These are phyloP conservation scores for Himalopsyche kuldschensis DNA, from an alignment of 2,888 invertebrate genomes.

Conservation along the genomic window DNA sequence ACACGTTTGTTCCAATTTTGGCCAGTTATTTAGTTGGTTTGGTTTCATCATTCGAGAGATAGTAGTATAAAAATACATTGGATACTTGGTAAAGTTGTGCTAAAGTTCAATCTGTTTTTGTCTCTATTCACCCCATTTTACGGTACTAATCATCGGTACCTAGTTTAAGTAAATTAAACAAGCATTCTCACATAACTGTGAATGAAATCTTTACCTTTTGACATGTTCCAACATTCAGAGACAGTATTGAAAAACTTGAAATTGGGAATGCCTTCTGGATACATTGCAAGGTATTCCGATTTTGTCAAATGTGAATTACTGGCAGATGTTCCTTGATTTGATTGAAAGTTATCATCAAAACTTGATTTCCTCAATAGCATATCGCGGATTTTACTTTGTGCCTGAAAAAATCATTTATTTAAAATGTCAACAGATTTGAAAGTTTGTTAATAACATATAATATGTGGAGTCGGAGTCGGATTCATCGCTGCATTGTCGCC, in stretches of 20 bases:
- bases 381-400: slow-evolving; percentile 31
- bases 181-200: not conserved
- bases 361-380: slow-evolving; percentile 17
- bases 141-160: slow-evolving; percentile 12
- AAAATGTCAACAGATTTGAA: not conserved
- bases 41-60: no score
- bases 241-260: slow-evolving; percentile 40
- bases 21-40: no score
- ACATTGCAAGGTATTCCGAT: slow-evolving; percentile 20
- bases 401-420: slow-evolving; percentile 8
- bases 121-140: no score
- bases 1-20: no score
- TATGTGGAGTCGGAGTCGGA: no score
- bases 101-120: no score
- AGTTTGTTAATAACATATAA: no score
- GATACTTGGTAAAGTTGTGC: no score
- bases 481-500: no score
- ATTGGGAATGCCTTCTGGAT: slow-evolving; percentile 21
- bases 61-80: no score
- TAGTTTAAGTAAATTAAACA: not conserved
- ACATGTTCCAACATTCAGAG: slow-evolving; percentile 47
- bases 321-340: not conserved
- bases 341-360: slow-evolving; percentile 6
- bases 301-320: slow-evolving; percentile 15
- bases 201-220: slow-evolving; percentile 44